Base-by-base conservation (phyloP, 2,888 invertebrate genomes). In the Caenorhabditis angaria region DNA sequence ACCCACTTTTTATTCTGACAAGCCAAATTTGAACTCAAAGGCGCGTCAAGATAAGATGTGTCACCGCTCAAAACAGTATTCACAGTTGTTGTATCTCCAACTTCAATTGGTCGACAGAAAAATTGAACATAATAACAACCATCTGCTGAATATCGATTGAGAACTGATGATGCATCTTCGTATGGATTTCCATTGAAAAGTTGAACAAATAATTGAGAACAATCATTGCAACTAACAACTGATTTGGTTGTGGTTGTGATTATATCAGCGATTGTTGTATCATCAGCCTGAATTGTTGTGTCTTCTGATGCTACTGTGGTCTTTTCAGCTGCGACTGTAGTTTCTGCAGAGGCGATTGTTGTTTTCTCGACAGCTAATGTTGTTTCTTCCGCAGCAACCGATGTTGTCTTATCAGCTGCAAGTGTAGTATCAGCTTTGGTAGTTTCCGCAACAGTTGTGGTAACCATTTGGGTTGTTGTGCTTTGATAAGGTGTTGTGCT, bases 111-210 rank as follows among this genome's bases (percentile, higher is more conserved):
- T 51, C 77, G 32, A 53, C 81, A 81, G 56, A 72, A 76, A 62
- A 76, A 79, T 24, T 74, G 65, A 2, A 79, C 76, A 54, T 76
- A 78, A 35, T 73, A 61, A 25, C 81, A 81, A 12, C 71, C 75
- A 6, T 62, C 47, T 8, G 62, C 62, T 1, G 70, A 65, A 59
- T 79, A 81, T 41, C 77, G 56, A 59, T 81, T 81, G 48, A 81
- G 57, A n/a, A 79, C 79, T 2, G 79, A 76, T 5, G 79, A 72
- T 0, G 74, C 81, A 41, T 81, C 81, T 24, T 73, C 66, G 50
- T 59, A 78, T 0, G 76, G 79, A 27, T 72, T 67, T 24, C 67
- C 68, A n/a, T 75, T 67, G 65, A 68, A 79, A 4, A 77, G 53
- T 28, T 72, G 66, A 12, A 79, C 76, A 48, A 75, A 63, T 32